Conservation (phyloP, 2,797 vertebrate genomes). For the Chrosomus eos region DNA sequence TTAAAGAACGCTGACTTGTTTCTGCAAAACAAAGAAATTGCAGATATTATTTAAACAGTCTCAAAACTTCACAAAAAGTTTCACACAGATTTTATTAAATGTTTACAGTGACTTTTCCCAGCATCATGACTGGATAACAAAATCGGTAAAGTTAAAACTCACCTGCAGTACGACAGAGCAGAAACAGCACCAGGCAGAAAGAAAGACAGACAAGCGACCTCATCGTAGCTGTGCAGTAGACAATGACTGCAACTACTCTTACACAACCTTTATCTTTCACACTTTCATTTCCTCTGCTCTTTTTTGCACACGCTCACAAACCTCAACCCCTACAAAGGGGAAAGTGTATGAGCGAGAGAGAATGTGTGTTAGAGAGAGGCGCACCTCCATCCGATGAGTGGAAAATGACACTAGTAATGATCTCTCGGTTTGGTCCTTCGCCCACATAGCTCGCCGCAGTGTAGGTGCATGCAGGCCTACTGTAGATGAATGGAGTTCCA, state of each 20-base stretch:
- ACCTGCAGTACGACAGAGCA: constrained; percentile 33
- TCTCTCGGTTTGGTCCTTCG: not conserved
- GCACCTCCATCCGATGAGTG: not conserved
- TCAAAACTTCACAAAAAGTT: not conserved
- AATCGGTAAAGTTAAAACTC: not conserved
- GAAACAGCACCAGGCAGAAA: constrained; percentile 2
- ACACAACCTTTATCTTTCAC: not conserved
- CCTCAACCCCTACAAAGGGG: constrained; percentile 41
- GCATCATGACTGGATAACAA: not conserved
- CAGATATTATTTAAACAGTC: not conserved
- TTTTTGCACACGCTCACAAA: not conserved
- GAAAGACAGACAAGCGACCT: not conserved
- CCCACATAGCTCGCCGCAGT: constrained; percentile 1
- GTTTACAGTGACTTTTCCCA: not conserved
- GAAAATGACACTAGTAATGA: not conserved
- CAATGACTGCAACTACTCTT: constrained; percentile 17
- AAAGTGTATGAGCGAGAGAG: not conserved
- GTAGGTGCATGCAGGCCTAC: not conserved
- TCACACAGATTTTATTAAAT: not conserved
- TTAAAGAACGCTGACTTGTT: not conserved
- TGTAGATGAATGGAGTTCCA: constrained; percentile 20
- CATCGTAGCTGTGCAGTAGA: constrained; percentile 26
- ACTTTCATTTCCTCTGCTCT: constrained; percentile 44
- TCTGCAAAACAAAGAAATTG: not conserved
- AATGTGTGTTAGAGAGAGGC: not conserved